Conservation (phyloP, 2,888 invertebrate genomes). For the Pseudolycoriella hygida region DNA sequence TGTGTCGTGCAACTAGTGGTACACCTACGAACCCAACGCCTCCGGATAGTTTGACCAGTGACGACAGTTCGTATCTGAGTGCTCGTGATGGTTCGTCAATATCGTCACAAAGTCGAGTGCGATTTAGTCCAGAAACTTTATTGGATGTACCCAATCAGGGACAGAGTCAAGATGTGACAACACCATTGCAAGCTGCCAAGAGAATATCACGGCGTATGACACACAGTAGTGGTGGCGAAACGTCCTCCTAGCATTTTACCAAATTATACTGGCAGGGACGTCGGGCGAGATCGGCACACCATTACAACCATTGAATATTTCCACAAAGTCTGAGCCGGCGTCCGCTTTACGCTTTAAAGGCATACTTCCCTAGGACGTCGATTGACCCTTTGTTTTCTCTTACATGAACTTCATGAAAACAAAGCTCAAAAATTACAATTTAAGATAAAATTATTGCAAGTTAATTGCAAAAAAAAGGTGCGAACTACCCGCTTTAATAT, state of each 20-base stretch:
- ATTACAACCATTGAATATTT: conserved; percentile 10
- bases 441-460: too few relatives aligned
- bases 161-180: conserved; percentile 34
- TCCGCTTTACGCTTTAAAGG: too few relatives aligned
- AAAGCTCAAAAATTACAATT: too few relatives aligned
- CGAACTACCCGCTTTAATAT: too few relatives aligned
- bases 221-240: conserved; percentile 13
- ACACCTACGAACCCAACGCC: conserved; percentile 68
- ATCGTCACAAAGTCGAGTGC: conserved; percentile 52
- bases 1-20: conserved; percentile 12
- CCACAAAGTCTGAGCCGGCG: too few relatives aligned
- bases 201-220: conserved; percentile 18
- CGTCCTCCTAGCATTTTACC: conserved; percentile 26
- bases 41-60: conserved; percentile 69
- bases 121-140: conserved; percentile 60
- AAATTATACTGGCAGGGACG: conserved; percentile 24
- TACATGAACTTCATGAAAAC: too few relatives aligned
- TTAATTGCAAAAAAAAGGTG: too few relatives aligned
- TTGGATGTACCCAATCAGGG: conserved; percentile 38
- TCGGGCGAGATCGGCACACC: conserved; percentile 27
- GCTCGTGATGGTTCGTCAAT: conserved; percentile 52
- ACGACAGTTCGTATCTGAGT: conserved; percentile 77
- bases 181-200: conserved; percentile 30
- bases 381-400: too few relatives aligned
- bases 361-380: too few relatives aligned